These are phyloP conservation scores for Argyrosomus regius DNA, from an alignment of 2,797 vertebrate genomes.

Conservation along the genomic window DNA sequence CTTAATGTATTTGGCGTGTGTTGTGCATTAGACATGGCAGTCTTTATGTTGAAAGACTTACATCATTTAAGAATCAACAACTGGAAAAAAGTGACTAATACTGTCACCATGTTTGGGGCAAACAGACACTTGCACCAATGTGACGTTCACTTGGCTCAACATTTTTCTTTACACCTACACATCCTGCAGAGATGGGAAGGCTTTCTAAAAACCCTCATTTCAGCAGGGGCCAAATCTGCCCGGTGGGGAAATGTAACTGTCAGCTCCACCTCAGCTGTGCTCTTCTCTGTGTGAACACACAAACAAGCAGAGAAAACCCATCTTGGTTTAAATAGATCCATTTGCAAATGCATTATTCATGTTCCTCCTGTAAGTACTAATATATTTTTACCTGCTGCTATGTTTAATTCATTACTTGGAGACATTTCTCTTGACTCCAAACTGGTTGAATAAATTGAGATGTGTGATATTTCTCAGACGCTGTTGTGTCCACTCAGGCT, in stretches of 20 bases:
- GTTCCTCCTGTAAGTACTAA: constrained; percentile 44
- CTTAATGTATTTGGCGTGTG: not conserved
- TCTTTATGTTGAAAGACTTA: not conserved
- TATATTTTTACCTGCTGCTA: constrained; percentile 60
- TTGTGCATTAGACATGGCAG: not conserved
- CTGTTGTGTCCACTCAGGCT: constrained; percentile 15
- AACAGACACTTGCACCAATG: not conserved
- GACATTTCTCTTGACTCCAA: constrained; percentile 27
- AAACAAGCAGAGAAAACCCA: constrained; percentile 36
- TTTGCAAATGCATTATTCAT: constrained; percentile 73
- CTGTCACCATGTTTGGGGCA: not conserved
- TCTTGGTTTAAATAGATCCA: constrained; percentile 53
- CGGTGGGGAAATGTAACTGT: constrained; percentile 46
- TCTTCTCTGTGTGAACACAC: constrained; percentile 39
- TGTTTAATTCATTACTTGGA: constrained; percentile 65
- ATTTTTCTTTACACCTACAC: constrained; percentile 24
- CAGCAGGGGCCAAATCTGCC: constrained; percentile 34
- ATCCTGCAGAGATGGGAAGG: constrained; percentile 23
- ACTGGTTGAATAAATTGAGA: constrained; percentile 38
- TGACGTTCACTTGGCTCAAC: not conserved
- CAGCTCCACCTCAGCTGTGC: constrained; percentile 22
- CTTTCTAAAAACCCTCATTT: constrained; percentile 43
- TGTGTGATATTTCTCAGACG: constrained; percentile 30
- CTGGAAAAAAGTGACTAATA: not conserved
- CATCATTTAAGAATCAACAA: not conserved